These are phyloP conservation scores for Pseudorasbora parva DNA, from an alignment of 2,113 vertebrate species.

Conservation along the genomic window DNA sequence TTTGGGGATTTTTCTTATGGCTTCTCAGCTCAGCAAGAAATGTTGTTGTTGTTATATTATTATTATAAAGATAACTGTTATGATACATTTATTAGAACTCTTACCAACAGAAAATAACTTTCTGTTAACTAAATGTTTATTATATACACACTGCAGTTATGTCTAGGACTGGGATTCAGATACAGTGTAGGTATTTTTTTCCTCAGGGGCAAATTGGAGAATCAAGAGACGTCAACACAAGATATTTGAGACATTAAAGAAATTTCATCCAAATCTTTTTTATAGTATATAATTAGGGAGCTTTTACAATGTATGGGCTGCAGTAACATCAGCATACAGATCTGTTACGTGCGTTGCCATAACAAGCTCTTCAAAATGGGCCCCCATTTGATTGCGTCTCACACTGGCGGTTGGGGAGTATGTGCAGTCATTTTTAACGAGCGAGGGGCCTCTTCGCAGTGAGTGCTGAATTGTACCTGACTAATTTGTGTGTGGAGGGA, in stretches of 20 bases:
- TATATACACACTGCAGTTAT: too few species aligned
- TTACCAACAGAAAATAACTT: too few species aligned
- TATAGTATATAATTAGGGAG: not conserved
- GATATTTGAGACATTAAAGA: too few species aligned
- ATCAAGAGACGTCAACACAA: not conserved
- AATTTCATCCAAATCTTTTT: not conserved
- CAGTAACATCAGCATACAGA: not conserved
- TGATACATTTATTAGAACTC: too few species aligned
- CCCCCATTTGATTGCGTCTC: conserved; percentile 1
- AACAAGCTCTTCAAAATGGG: not conserved
- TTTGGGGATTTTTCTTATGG: too few species aligned
- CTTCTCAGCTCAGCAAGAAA: not conserved
- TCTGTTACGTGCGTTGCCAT: not conserved
- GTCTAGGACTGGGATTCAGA: too few species aligned
- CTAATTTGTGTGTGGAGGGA: conserved; percentile 66
- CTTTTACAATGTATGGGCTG: not conserved
- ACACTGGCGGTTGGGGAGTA: conserved; percentile 25
- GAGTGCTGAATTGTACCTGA: conserved; percentile 68
- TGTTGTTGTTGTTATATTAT: too few species aligned
- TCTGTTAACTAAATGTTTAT: too few species aligned
- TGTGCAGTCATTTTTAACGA: conserved; percentile 60
- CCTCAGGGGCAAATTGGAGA: not conserved
- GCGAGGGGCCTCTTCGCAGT: conserved; percentile 48
- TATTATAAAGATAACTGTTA: too few species aligned
- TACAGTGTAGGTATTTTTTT: too few species aligned